Evolutionary conservation across 2,888 invertebrate genomes (phyloP).

Genomic region (Teleogryllus oceanicus): DNA sequence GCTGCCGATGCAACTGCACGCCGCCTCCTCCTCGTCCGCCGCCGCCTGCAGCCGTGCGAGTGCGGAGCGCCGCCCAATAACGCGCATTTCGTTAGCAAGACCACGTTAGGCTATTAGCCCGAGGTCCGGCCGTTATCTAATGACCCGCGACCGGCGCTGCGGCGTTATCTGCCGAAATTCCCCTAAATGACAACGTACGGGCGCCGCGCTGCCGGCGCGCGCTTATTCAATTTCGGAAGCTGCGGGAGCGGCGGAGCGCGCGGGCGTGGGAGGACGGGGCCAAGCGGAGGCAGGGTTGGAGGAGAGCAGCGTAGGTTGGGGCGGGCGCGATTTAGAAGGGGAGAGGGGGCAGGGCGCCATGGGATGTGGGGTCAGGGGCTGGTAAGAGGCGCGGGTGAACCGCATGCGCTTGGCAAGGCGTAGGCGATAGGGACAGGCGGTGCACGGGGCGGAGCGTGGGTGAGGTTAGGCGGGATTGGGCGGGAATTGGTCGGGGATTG

Average conservation of each 20-base stretch:
- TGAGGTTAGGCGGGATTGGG: accelerated
- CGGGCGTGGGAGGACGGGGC: not conserved
- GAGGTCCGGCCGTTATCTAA: conserved; percentile 5
- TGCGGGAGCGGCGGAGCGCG: not conserved
- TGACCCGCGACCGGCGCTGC: not conserved
- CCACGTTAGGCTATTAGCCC: conserved; percentile 9
- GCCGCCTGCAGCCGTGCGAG: not conserved
- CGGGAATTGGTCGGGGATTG: too few relatives aligned
- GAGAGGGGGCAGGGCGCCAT: too few relatives aligned
- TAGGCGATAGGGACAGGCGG: too few relatives aligned
- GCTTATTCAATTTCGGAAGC: not conserved
- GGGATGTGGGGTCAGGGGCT: too few relatives aligned
- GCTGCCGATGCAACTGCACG: too few relatives aligned
- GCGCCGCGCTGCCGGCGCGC: not conserved
- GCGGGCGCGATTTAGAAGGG: too few relatives aligned
- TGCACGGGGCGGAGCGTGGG: too few relatives aligned
- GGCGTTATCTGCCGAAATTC: conserved; percentile 3
- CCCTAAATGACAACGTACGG: conserved; percentile 9
- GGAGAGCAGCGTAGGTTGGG: too few relatives aligned
- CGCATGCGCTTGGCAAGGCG: too few relatives aligned
- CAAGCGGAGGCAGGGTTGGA: not conserved
- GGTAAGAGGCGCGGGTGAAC: too few relatives aligned
- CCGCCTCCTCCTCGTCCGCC: not conserved
- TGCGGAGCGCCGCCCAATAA: conserved; percentile 6
- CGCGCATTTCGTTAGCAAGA: conserved; percentile 10